Evolutionary conservation across 2,888 invertebrate genomes (phyloP).

Genomic region (Dorcus parallelipipedus): DNA sequence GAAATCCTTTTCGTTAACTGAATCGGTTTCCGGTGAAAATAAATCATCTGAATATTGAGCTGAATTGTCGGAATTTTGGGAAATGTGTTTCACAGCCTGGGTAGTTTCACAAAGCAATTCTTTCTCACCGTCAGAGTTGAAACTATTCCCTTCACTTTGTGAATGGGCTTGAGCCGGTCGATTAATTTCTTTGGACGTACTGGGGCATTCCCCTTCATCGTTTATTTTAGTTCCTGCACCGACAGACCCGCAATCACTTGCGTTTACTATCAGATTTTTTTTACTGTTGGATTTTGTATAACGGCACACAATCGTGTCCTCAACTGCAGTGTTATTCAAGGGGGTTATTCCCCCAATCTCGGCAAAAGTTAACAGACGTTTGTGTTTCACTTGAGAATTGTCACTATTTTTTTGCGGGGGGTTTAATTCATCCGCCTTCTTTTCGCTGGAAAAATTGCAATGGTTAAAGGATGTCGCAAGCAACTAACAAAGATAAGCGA

Average conservation of each 20-base stretch:
- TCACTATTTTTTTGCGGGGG: neutral
- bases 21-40: slow-evolving; percentile 14
- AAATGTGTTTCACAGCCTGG: neutral
- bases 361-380: neutral
- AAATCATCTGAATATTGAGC: slow-evolving; percentile 10
- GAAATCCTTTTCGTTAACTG: slow-evolving; percentile 12
- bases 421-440: neutral
- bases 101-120: too few relatives aligned
- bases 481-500: too few relatives aligned
- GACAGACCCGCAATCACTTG: too few relatives aligned
- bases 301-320: too few relatives aligned
- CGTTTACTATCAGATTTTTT: too few relatives aligned
- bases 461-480: too few relatives aligned
- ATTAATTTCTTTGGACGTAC: neutral
- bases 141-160: too few relatives aligned
- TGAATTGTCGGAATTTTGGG: slow-evolving; percentile 1
- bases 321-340: too few relatives aligned
- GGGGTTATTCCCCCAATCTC: too few relatives aligned
- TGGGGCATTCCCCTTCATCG: neutral
- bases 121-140: neutral
- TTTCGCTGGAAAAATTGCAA: neutral
- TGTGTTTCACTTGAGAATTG: neutral
- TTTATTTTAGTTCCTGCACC: too few relatives aligned
- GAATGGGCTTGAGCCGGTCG: too few relatives aligned
- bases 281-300: too few relatives aligned